Evolutionary conservation across 2,797 vertebrate genomes (phyloP).

Genomic region (Myotis myotis): DNA sequence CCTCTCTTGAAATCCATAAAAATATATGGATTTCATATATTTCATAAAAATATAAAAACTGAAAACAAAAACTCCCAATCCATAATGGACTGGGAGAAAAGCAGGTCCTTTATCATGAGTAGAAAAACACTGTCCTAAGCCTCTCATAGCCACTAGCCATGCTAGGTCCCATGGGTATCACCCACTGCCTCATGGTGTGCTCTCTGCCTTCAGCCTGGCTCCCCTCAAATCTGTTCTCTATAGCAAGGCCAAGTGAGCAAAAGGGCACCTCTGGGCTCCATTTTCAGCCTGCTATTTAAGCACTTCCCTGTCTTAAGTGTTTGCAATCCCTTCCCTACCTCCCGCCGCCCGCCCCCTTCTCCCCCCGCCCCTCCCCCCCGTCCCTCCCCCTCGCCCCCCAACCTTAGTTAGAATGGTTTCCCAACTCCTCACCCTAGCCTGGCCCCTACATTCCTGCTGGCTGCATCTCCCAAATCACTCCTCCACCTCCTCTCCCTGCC

Average conservation of each 20-base stretch:
- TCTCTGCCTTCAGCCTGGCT: neutral
- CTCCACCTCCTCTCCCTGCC: neutral
- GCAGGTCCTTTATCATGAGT: neutral
- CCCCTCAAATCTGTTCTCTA: neutral
- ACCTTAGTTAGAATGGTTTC: neutral
- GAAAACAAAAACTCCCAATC: no score
- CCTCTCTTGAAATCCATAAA: no score
- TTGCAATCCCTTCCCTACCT: neutral
- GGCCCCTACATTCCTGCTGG: neutral
- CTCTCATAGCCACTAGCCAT: neutral
- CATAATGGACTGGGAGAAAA: neutral
- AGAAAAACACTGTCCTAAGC: neutral
- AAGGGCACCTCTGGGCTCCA: neutral
- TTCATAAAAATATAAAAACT: no score
- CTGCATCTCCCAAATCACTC: neutral
- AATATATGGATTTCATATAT: no score
- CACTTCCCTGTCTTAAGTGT: neutral
- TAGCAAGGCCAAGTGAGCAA: neutral
- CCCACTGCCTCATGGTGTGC: neutral
- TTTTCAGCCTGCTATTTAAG: neutral
- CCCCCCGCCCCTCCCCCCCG: rapidly evolving
- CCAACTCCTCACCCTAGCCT: neutral
- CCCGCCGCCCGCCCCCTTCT: no score
- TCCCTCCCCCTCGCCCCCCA: no score
- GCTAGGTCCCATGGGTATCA: neutral